phyloP scores from a whole-genome alignment of 2,888 invertebrate genomes.

The Agapostemon virescens region DNA sequence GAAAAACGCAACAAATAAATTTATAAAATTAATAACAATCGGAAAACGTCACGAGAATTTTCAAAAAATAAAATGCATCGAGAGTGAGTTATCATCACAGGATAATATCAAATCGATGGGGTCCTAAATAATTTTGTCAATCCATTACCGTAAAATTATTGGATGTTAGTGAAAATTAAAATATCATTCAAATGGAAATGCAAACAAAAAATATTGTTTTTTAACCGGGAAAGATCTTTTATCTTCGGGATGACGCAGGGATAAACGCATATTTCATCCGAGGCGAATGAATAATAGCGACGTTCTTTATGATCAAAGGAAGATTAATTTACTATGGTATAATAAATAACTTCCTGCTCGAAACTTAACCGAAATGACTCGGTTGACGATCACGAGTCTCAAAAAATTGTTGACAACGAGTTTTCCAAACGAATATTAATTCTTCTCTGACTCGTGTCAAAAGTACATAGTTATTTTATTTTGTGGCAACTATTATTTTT shows the following conservation, averaged over 20 bases:
- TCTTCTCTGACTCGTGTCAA: neutral
- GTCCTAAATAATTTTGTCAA: neutral
- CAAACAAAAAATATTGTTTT: neutral
- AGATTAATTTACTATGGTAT: conserved; percentile 48
- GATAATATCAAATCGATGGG: neutral
- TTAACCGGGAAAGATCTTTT: conserved; percentile 7
- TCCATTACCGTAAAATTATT: neutral
- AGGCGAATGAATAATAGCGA: conserved; percentile 25
- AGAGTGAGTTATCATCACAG: neutral
- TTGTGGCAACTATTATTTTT: neutral
- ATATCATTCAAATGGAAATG: too few relatives aligned
- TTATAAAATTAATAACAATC: neutral
- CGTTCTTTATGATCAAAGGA: conserved; percentile 44
- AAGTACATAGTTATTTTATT: neutral
- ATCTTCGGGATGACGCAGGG: conserved; percentile 14
- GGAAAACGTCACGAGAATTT: too few relatives aligned
- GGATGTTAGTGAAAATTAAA: neutral
- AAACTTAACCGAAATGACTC: conserved; percentile 23
- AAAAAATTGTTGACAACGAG: conserved; percentile 34
- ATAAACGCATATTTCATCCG: conserved; percentile 25
- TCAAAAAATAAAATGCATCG: neutral
- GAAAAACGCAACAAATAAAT: neutral
- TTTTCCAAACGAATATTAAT: conserved; percentile 19
- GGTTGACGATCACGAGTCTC: conserved; percentile 20
- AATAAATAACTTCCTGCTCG: conserved; percentile 48